phyloP scores from a whole-genome alignment of 2,113 vertebrate species.

The Ranitomeya variabilis region DNA sequence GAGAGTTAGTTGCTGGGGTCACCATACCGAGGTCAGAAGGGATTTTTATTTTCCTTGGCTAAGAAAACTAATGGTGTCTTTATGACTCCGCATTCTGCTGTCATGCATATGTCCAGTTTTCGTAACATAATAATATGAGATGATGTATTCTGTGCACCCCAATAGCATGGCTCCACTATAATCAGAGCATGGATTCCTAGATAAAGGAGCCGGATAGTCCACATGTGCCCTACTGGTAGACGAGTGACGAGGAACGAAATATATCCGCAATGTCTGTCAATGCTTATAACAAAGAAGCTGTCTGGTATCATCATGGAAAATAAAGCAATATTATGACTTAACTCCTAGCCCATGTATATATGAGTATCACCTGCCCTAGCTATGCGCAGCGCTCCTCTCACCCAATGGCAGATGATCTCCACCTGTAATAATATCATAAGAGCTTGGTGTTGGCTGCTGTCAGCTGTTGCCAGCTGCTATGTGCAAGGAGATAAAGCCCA shows the following conservation, averaged over 20 bases:
- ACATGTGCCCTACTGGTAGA: background rate
- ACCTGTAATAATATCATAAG: background rate
- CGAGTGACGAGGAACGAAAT: background rate
- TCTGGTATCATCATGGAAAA: background rate
- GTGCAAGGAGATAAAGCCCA: background rate
- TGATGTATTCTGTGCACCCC: no score
- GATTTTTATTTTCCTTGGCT: background rate
- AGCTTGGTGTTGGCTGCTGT: background rate
- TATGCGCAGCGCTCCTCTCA: background rate
- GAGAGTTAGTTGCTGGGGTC: background rate
- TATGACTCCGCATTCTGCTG: no score
- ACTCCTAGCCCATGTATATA: background rate
- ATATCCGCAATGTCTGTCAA: background rate
- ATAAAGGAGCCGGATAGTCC: background rate
- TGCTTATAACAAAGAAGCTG: background rate
- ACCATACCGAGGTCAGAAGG: background rate
- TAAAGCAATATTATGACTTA: background rate
- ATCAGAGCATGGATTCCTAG: no score
- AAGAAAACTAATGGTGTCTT: background rate
- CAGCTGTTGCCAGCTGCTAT: constrained; percentile 1
- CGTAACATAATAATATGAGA: no score
- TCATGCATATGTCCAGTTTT: no score
- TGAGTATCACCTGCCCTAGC: background rate
- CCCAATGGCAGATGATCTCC: background rate
- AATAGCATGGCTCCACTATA: background rate